phyloP scores from a whole-genome alignment of 2,797 vertebrate genomes.

The Falco peregrinus region DNA sequence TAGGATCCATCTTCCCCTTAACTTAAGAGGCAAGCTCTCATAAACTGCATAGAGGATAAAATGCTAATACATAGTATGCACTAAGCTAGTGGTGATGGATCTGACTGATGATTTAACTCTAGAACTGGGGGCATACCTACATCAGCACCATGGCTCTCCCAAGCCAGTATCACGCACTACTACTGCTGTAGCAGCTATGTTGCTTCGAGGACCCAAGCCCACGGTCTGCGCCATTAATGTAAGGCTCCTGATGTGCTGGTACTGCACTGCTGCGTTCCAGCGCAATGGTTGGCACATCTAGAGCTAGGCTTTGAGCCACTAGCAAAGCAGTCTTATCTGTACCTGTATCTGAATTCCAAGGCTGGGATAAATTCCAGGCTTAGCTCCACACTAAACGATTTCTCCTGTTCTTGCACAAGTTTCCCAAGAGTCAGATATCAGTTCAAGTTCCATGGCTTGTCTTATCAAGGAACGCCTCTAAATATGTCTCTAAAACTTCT shows the following conservation, averaged over 20 bases:
- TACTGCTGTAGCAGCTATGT: neutral
- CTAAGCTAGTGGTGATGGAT: neutral
- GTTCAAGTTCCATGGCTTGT: neutral
- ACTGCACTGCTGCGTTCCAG: neutral
- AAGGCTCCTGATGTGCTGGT: neutral
- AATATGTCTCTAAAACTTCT: neutral
- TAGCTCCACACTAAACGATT: neutral
- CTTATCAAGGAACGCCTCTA: neutral
- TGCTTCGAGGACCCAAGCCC: neutral
- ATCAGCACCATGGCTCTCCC: neutral
- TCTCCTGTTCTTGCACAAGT: neutral
- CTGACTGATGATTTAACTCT: neutral
- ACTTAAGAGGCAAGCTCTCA: neutral
- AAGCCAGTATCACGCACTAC: neutral
- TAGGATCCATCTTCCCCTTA: neutral
- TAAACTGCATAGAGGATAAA: neutral
- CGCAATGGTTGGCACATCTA: neutral
- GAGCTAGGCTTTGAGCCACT: neutral
- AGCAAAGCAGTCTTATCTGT: neutral
- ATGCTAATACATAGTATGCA: no score
- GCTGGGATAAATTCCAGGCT: neutral
- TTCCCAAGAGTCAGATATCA: neutral
- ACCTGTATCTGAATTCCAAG: neutral
- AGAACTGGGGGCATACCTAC: neutral
- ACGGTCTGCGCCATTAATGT: neutral